Evolutionary conservation across 2,888 invertebrate genomes (phyloP), one percentile per base, ranked within the genome.

Genomic region (Epicampocera succincta): DNA sequence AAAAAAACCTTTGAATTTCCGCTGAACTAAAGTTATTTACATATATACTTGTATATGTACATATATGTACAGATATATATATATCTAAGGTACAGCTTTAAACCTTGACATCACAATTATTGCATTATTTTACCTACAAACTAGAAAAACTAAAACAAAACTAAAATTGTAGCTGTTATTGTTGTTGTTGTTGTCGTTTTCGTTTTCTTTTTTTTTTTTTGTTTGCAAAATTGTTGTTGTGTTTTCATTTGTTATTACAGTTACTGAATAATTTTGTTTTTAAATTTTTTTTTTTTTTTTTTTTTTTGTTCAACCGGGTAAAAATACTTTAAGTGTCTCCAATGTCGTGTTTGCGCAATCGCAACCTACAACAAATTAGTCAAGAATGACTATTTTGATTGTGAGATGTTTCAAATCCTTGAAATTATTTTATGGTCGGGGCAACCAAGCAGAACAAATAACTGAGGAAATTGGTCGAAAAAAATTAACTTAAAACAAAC

Each of bases 31-130:
- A 48, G 50, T 25, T 63, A 25, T 25, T 25, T 25, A 33, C 33
- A 33, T 6, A 29, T 6, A 29, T 4, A 29, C n/a, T n/a, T n/a
- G n/a, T n/a, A 29, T 29, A 29, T 29, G 29, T 29, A 29, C 6
- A 6, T 29, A 6, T 29, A 29, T 29, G 29, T n/a, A n/a, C n/a
- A n/a, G n/a, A 29, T 29, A 29, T 29, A 9, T 6, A 33, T 8
- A 9, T 33, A 9, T 33, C 5, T 33, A 9, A 4, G 3, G 1
- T 33, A 33, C 8, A 19, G 11, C 46, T 69, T 56, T 68, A 65
- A 80, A 68, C 80, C 80, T 80, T 80, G 80, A 80, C 80, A 80
- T 76, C 76, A 61, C 75, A 71, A 69, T 76, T 72, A 80, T 76
- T 80, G 68, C 80, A 80, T 52, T 72, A 72, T 46, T 61, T 42